Evolutionary conservation across 1,140 invertebrate genomes (phyloP).

Genomic region (Drosophila oshimai): DNA sequence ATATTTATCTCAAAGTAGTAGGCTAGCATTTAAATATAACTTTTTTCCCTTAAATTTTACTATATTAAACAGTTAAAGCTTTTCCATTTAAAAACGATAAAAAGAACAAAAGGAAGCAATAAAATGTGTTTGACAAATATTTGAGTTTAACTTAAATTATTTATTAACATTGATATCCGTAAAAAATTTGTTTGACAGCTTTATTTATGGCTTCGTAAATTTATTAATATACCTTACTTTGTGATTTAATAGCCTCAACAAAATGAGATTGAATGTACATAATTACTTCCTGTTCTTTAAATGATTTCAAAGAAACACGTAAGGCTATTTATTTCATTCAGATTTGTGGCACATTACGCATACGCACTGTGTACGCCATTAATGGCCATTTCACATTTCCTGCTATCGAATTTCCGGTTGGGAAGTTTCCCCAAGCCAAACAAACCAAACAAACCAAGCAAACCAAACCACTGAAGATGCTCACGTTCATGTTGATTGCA

Average conservation of each 20-base stretch:
- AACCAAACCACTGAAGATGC: slow-evolving; percentile 13
- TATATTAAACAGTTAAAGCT: too few species aligned
- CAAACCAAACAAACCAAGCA: slow-evolving; percentile 4
- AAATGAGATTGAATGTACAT: too few species aligned
- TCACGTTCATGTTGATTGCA: slow-evolving; percentile 68
- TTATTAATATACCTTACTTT: background rate
- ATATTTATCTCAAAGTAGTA: too few species aligned
- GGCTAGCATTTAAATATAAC: too few species aligned
- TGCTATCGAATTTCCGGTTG: slow-evolving; percentile 55
- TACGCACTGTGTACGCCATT: slow-evolving; percentile 45
- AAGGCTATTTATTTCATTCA: background rate
- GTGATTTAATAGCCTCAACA: too few species aligned
- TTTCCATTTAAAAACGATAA: too few species aligned
- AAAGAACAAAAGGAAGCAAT: too few species aligned
- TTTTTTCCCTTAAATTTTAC: too few species aligned
- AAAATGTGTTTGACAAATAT: background rate
- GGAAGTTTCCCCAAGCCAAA: slow-evolving; percentile 3
- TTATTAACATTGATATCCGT: too few species aligned
- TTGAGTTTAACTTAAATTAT: background rate
- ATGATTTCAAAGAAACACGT: background rate
- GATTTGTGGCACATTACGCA: slow-evolving; percentile 30
- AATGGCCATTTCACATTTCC: slow-evolving; percentile 61
- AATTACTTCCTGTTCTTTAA: background rate
- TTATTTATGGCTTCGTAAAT: background rate
- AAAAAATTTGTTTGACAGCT: background rate